Evolutionary conservation across 2,113 vertebrate species (phyloP), one percentile per base, ranked within the genome.

Genomic region (Pimephales promelas): DNA sequence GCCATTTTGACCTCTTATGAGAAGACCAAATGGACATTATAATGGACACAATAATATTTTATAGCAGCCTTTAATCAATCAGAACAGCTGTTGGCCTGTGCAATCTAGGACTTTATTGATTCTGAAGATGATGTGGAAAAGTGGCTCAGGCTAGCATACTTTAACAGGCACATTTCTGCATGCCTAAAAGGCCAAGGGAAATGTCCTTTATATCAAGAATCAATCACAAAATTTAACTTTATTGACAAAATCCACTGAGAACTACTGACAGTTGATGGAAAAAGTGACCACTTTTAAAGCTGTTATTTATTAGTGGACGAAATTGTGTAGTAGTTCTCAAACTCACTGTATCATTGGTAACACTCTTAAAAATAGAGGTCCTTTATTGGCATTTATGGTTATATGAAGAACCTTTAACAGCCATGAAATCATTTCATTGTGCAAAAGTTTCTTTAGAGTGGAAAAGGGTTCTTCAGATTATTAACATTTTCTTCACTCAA

Each of bases 261-360:
- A 56, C 40, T 72, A 75, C 62, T 43, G 47, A 84, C 87, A 81
- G 59, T 76, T 83, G 77, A 87, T 88, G 83, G 85, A 88, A 89
- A 86, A 81, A 77, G 66, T 68, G 80, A 85, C 64, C 3, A 57
- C 74, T 68, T 81, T 47, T 36, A 79, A 81, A 82, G 11, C 24
- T 31, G 36, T 40, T 76, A 70, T 79, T 85, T 62, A 80, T 83
- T 76, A 70, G 78, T 81, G 79, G 82, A 84, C 83, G 34, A 56
- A 82, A 86, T 79, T 79, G 28, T 79, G 71, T 45, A 62, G 31
- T 24, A 74, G 52, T 13, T 34, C 49, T 76, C 18, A 76, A 26
- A 28, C 4, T 70, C 34, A 74, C 9, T 74, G 16, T 20, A 20
- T 54, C 24, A 74, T 28, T 54, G 47, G 47, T 31, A 22, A 20